Conservation (phyloP, 2,113 vertebrate species). For the Neopipo cinnamomea region DNA sequence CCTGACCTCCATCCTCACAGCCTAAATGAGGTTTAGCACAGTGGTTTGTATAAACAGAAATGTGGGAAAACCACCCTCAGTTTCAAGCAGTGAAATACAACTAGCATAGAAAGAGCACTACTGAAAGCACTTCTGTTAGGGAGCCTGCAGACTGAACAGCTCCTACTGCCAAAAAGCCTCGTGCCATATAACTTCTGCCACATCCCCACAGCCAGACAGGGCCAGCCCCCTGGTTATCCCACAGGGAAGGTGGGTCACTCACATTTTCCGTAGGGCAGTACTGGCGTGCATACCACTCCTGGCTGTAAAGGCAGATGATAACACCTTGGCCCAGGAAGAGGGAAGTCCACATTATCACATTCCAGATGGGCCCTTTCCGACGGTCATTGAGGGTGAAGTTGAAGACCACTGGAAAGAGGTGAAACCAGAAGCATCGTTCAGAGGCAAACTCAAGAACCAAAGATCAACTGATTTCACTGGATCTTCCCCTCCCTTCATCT, state of each 20-base stretch:
- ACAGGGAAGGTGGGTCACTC: slow-evolving; percentile 16
- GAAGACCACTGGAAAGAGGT: slow-evolving; percentile 83
- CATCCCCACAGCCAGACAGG: not conserved
- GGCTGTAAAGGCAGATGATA: slow-evolving; percentile 91
- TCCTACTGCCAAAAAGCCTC: not conserved
- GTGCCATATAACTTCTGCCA: not conserved
- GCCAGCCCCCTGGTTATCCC: not conserved
- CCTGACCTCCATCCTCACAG: not conserved
- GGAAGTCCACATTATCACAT: slow-evolving; percentile 93
- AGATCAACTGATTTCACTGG: not conserved
- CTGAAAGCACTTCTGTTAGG: not conserved
- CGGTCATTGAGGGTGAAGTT: slow-evolving; percentile 93
- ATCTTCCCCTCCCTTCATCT: not conserved
- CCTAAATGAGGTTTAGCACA: not conserved
- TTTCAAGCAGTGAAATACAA: not conserved
- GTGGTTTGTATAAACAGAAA: not conserved
- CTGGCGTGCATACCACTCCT: slow-evolving; percentile 93
- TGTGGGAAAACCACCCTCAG: not conserved
- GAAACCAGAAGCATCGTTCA: not conserved
- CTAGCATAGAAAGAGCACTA: not conserved
- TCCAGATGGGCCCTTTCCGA: slow-evolving; percentile 93
- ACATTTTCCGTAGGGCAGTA: slow-evolving; percentile 89
- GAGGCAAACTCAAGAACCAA: not conserved
- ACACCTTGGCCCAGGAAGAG: slow-evolving; percentile 92
- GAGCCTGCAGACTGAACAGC: not conserved